A percentile compares a stretch with the other conserved stretches of the same genome.
phyloP scores from a whole-genome alignment of 2,113 vertebrate species.

The Riparia riparia region DNA sequence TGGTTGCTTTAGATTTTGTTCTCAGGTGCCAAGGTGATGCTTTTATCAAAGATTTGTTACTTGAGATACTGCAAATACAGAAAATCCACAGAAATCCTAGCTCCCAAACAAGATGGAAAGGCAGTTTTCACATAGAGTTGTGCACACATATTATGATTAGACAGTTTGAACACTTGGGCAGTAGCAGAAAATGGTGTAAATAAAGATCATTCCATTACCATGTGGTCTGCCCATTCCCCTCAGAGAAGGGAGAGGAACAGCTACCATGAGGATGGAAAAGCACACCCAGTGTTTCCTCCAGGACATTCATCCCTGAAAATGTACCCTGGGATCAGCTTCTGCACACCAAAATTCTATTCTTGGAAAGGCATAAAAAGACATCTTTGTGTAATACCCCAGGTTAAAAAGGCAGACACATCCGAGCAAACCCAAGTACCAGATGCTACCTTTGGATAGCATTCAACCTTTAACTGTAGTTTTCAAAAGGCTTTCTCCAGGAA shows the following conservation, averaged over 20 bases:
- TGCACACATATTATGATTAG: neutral
- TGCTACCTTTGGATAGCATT: neutral
- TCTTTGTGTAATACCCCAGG: neutral
- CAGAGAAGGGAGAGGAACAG: neutral
- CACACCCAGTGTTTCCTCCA: neutral
- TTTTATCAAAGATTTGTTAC: neutral
- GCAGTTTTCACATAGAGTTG: neutral
- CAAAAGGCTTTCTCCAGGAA: neutral
- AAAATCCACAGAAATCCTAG: neutral
- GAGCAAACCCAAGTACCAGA: neutral
- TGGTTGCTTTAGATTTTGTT: neutral
- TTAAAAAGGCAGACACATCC: neutral
- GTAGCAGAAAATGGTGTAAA: neutral
- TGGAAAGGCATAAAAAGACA: neutral
- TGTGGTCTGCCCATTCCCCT: neutral
- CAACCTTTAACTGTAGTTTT: neutral
- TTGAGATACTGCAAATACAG: neutral
- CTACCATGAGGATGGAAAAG: neutral
- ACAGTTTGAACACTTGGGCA: neutral
- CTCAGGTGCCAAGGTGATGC: neutral
- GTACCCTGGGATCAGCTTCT: neutral
- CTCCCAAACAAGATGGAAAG: neutral
- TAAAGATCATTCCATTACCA: neutral
- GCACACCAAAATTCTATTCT: neutral
- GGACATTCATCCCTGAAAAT: neutral